Conservation (phyloP, 2,888 invertebrate species). For the Gastracanthus pulcherrimus region DNA sequence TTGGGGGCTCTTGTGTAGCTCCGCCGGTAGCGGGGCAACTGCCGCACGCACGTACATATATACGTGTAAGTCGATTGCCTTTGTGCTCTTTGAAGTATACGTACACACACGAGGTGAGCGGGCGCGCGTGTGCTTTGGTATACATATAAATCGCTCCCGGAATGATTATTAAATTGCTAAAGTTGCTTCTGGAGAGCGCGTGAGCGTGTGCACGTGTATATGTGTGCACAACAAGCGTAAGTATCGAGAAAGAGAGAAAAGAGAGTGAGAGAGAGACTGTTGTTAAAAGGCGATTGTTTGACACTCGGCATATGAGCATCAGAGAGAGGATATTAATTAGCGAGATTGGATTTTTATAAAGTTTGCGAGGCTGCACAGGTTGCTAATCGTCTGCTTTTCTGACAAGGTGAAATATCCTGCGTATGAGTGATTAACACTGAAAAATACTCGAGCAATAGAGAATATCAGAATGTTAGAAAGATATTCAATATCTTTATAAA, state of each 20-base stretch:
- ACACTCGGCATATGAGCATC: not conserved
- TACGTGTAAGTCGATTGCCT: conserved; percentile 50
- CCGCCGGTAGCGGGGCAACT: not conserved
- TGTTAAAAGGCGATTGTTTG: not conserved
- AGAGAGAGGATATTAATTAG: conserved; percentile 23
- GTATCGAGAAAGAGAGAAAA: too few relatives aligned
- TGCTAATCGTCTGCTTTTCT: too few relatives aligned
- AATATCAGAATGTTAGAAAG: too few relatives aligned
- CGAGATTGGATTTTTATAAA: conserved; percentile 17
- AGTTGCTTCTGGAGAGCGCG: conserved; percentile 16
- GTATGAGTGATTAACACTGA: too few relatives aligned
- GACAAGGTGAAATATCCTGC: not conserved
- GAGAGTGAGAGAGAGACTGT: too few relatives aligned
- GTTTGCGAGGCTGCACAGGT: not conserved
- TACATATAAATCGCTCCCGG: not conserved
- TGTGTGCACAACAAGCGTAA: too few relatives aligned
- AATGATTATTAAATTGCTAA: conserved; percentile 53
- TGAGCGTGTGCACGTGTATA: not conserved
- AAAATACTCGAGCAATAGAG: too few relatives aligned
- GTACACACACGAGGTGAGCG: not conserved
- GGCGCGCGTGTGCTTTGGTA: too few relatives aligned
- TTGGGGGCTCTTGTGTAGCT: not conserved
- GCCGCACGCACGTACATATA: too few relatives aligned
- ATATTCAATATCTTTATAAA: too few relatives aligned
- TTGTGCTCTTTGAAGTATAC: conserved; percentile 50